A percentile compares a stretch with the other conserved stretches of the same genome.
phyloP scores from a whole-genome alignment of 2,797 vertebrate genomes.

The Oophaga sylvatica region DNA sequence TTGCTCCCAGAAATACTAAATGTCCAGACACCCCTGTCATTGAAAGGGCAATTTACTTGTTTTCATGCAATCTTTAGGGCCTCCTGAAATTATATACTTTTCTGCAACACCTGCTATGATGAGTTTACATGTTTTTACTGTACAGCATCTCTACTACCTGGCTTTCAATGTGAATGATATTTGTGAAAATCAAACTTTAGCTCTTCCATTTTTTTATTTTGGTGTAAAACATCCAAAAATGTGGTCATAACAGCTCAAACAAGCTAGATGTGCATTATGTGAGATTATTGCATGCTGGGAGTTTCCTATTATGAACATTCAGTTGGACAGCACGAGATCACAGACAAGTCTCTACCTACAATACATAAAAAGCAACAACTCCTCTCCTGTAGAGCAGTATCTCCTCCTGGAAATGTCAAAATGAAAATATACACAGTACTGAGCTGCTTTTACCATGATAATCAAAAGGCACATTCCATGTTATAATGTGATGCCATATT shows the following conservation, averaged over 20 bases:
- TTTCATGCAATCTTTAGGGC: neutral
- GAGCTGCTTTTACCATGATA: neutral
- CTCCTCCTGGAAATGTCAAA: neutral
- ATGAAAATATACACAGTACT: neutral
- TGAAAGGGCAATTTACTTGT: neutral
- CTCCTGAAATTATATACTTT: neutral
- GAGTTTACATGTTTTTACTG: neutral
- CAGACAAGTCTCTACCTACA: neutral
- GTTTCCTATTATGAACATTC: slow-evolving; percentile 5
- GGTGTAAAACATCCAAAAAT: neutral
- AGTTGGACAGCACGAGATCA: neutral
- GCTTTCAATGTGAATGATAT: neutral
- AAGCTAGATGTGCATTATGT: slow-evolving; percentile 13
- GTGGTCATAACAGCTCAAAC: neutral
- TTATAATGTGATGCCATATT: neutral
- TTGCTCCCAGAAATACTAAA: no score
- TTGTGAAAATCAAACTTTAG: neutral
- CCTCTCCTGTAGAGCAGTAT: neutral
- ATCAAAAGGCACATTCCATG: neutral
- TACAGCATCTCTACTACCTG: neutral
- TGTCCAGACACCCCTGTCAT: no score
- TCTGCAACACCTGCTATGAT: neutral
- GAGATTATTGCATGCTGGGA: slow-evolving; percentile 9
- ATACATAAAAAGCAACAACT: neutral
- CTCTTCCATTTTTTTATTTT: neutral